A percentile compares a stretch with the other conserved stretches of the same genome.
Conservation (phyloP, 2,797 vertebrate species). For the Kryptolebias ocellatus region DNA sequence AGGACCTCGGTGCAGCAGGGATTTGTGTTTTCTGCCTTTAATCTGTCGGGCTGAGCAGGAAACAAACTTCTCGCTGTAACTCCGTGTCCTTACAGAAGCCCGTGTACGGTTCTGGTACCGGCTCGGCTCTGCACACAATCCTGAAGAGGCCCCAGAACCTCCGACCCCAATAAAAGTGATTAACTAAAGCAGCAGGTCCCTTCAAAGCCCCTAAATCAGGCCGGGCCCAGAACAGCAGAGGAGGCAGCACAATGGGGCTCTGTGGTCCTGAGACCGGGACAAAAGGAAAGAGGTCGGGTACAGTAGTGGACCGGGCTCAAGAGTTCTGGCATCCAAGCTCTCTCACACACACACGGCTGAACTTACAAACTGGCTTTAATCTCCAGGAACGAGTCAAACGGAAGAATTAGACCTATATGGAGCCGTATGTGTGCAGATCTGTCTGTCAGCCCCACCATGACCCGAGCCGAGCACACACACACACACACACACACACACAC, state of each 20-base stretch:
- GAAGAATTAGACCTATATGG: conserved; percentile 33
- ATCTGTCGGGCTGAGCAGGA: background rate
- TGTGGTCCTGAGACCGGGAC: conserved; percentile 54
- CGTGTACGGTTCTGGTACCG: conserved; percentile 14
- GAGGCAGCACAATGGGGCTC: conserved; percentile 72
- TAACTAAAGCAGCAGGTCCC: conserved; percentile 68
- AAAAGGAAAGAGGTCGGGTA: conserved; percentile 42
- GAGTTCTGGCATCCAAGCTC: conserved; percentile 10
- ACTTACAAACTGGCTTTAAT: conserved; percentile 1
- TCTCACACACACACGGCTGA: background rate
- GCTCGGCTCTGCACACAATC: conserved; percentile 11
- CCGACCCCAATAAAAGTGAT: conserved; percentile 68
- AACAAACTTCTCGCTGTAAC: background rate
- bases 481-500: too few relatives aligned
- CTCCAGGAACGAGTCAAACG: conserved; percentile 28
- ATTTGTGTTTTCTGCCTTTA: background rate
- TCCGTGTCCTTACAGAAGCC: background rate
- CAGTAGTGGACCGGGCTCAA: conserved; percentile 31
- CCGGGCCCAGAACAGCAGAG: conserved; percentile 57
- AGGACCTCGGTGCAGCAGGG: background rate
- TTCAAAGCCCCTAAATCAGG: conserved; percentile 78
- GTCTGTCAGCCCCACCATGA: conserved; percentile 15
- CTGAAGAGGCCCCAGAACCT: conserved; percentile 14
- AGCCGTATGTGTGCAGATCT: conserved; percentile 6
- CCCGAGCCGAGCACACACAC: conserved; percentile 17